These are phyloP conservation scores for Argyrosomus regius DNA, from an alignment of 2,797 vertebrate genomes.

Conservation along the genomic window DNA sequence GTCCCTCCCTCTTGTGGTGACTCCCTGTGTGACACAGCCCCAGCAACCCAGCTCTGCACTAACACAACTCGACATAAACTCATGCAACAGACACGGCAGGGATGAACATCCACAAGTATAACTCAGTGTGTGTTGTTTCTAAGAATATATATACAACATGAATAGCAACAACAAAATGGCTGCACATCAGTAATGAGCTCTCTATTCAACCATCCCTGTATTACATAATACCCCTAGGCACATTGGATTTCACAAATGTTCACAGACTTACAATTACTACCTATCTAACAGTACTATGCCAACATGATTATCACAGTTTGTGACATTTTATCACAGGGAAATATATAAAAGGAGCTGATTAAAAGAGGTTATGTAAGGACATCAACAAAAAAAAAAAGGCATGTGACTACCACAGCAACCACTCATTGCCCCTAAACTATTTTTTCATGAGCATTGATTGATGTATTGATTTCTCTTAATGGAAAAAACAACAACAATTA, in stretches of 20 bases:
- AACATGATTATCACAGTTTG: neutral
- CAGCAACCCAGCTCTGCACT: conserved; percentile 74
- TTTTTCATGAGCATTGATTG: conserved; percentile 64
- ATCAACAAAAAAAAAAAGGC: conserved; percentile 35
- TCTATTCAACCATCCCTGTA: conserved; percentile 35
- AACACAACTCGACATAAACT: conserved; percentile 77
- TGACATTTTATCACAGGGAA: neutral
- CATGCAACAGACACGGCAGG: conserved; percentile 35
- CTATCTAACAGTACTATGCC: conserved; percentile 10
- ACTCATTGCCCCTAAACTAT: conserved; percentile 32
- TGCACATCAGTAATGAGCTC: conserved; percentile 45
- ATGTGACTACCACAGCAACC: conserved; percentile 47
- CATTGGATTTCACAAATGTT: conserved; percentile 53
- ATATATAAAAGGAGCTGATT: neutral
- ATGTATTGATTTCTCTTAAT: conserved; percentile 65
- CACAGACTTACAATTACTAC: conserved; percentile 52
- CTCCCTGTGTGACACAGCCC: conserved; percentile 79
- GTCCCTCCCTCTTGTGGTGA: conserved; percentile 86
- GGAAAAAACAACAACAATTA: conserved; percentile 63
- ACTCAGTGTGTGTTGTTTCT: conserved; percentile 20
- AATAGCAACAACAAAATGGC: conserved; percentile 30
- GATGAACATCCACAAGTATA: conserved; percentile 21
- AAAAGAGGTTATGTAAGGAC: conserved; percentile 38
- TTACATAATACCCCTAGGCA: conserved; percentile 71
- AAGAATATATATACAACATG: conserved; percentile 15